Evolutionary conservation across 1,140 invertebrate species (phyloP), one percentile per base, ranked within the genome.

Genomic region (Drosophila baimaii): DNA sequence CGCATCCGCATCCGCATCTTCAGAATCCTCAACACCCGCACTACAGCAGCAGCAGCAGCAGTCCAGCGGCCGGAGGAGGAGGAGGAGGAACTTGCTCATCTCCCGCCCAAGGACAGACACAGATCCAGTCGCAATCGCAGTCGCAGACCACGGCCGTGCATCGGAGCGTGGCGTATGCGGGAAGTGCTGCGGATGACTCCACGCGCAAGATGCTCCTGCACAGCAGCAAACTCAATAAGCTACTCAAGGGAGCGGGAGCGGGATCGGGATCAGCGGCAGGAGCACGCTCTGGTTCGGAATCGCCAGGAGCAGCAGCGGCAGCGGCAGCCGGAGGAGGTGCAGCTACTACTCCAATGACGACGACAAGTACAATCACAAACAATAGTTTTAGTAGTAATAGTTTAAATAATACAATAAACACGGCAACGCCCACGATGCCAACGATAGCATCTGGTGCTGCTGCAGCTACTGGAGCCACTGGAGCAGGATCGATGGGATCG

Each of bases 141-240:
- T 29, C 74, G 75, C 70, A 79, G 29, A 81, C 93, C 72, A 92
- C 92, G 58, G 92, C 93, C 79, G 92, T 93, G 77, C 93, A 93
- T 82, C 93, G 92, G 59, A 93, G 92, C 77, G 91, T 93, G 41
- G 83, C 83, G 15, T 93, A 93, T 84, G 92, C 93, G 58, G 92
- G 93, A 79, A 93, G 92, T 68, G 93, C 92, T 59, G 92, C 92
- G 64, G 92, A 93, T 73, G 93, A 93, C 49, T 93, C 92, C 25
- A 89, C 90, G 58, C 83, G 83, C 49, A 86, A 86, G 92, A 93
- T 65, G 91, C 93, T 71, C 90, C 92, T 70, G 91, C 93, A 72
- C 92, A 79, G 88, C 92, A 93, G 91, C 86, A 93, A 81, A 93
- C 92, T 91, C 91, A 92, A 90, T 90, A 93, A 76, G 91, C 90